phyloP scores from a whole-genome alignment of 2,797 vertebrate species.

The Lutjanus campechanus region DNA sequence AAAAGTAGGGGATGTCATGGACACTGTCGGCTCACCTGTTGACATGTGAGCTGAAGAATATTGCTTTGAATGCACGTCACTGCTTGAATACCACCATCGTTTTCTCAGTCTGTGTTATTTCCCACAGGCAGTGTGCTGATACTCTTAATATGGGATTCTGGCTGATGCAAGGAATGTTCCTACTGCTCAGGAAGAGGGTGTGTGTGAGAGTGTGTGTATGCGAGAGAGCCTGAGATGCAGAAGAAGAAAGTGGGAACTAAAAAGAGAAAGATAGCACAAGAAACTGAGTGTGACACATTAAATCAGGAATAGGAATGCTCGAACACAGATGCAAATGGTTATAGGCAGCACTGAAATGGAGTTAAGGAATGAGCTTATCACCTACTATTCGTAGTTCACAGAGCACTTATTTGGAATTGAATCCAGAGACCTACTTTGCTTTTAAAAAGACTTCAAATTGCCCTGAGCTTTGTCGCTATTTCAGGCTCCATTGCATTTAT shows the following conservation, averaged over 20 bases:
- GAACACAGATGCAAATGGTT: slow-evolving; percentile 47
- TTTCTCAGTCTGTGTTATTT: slow-evolving; percentile 41
- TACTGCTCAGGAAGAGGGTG: slow-evolving; percentile 58
- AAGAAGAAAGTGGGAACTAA: neutral
- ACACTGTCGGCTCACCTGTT: slow-evolving; percentile 11
- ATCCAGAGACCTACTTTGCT: slow-evolving; percentile 43
- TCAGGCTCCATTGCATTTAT: slow-evolving; percentile 22
- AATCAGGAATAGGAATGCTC: slow-evolving; percentile 37
- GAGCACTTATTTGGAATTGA: slow-evolving; percentile 26
- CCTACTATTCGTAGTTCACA: slow-evolving; percentile 15
- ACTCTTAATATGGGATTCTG: slow-evolving; percentile 58
- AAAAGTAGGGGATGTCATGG: neutral
- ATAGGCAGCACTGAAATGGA: slow-evolving; percentile 24
- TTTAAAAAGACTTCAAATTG: slow-evolving; percentile 22
- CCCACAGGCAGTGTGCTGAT: slow-evolving; percentile 54
- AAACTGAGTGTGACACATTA: slow-evolving; percentile 13
- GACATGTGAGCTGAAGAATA: slow-evolving; percentile 5
- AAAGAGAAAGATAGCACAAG: slow-evolving; percentile 8
- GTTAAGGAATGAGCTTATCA: slow-evolving; percentile 51
- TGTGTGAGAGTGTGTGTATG: slow-evolving; percentile 22
- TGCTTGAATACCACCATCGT: slow-evolving; percentile 30
- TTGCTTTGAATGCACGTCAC: neutral
- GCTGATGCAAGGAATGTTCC: slow-evolving; percentile 72
- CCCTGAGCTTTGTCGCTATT: slow-evolving; percentile 23
- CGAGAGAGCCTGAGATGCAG: neutral